Conservation (phyloP, 1,140 invertebrate species). For the Papilio dardanus region DNA sequence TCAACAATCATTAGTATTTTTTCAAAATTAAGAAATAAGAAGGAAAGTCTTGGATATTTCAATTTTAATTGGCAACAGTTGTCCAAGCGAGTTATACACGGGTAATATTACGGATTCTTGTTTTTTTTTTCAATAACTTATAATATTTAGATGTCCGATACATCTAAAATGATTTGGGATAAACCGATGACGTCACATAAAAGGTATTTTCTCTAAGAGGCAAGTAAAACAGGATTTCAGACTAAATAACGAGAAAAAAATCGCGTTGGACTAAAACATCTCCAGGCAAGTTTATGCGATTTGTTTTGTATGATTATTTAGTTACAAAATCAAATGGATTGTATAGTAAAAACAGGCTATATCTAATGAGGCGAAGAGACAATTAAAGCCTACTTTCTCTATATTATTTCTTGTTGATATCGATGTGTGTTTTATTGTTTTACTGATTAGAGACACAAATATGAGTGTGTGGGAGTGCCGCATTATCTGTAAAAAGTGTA, state of each 20-base stretch:
- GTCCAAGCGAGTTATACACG: not conserved
- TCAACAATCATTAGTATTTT: not conserved
- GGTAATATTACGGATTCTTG: not conserved
- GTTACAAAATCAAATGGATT: not conserved
- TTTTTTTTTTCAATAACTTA: not conserved
- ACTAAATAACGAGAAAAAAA: no score
- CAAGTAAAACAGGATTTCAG: no score
- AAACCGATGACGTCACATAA: not conserved
- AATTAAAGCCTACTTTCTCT: not conserved
- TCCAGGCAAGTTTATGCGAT: not conserved
- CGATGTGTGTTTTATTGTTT: not conserved
- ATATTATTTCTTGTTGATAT: not conserved
- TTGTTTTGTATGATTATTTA: not conserved
- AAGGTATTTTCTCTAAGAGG: no score
- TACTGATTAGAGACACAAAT: not conserved
- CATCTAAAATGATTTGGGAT: not conserved
- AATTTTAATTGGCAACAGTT: not conserved
- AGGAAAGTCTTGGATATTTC: no score
- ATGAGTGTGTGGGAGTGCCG: not conserved
- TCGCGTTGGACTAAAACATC: no score
- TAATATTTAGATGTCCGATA: not conserved
- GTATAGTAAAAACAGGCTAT: not conserved
- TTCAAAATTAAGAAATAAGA: no score
- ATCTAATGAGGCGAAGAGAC: not conserved
- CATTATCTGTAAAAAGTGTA: not conserved